These are phyloP conservation scores for Styela plicata DNA, from an alignment of 23 tunicate species.

Conservation along the genomic window DNA sequence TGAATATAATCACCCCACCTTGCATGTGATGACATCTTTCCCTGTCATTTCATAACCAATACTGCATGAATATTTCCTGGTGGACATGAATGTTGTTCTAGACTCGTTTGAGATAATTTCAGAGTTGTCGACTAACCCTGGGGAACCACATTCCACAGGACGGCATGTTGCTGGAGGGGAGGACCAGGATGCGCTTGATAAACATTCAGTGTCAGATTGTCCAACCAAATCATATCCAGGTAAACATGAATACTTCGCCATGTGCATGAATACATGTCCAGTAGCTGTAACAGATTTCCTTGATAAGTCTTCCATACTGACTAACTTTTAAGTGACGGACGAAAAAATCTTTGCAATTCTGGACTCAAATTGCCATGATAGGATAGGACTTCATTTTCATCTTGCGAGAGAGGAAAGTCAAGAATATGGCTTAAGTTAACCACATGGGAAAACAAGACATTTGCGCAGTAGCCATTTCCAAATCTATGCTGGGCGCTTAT, in stretches of 20 bases:
- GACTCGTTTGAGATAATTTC: slow-evolving; percentile 6
- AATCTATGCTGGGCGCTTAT: too few relatives aligned
- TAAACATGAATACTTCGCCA: slow-evolving; percentile 20
- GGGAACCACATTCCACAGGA: slow-evolving; percentile 76
- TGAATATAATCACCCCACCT: slow-evolving; percentile 31
- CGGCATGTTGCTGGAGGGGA: slow-evolving; percentile 39
- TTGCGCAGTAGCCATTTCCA: too few relatives aligned
- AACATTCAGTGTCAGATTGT: slow-evolving; percentile 33
- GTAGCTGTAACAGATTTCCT: slow-evolving; percentile 43
- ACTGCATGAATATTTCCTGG: slow-evolving; percentile 39
- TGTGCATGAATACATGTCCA: slow-evolving; percentile 31
- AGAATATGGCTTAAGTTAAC: too few relatives aligned
- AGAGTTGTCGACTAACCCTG: slow-evolving; percentile 42
- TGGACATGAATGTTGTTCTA: slow-evolving; percentile 36
- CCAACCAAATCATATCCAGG: slow-evolving; percentile 57
- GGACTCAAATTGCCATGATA: too few relatives aligned
- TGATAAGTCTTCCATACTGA: too few relatives aligned
- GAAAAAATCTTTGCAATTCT: too few relatives aligned
- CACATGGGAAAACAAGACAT: too few relatives aligned
- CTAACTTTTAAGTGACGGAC: too few relatives aligned
- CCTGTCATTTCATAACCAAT: slow-evolving; percentile 50
- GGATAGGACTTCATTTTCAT: too few relatives aligned
- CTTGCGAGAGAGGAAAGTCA: too few relatives aligned
- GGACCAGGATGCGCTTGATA: slow-evolving; percentile 50
- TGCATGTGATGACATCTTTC: slow-evolving; percentile 20